These are phyloP conservation scores for Anguilla obscura DNA, from an alignment of 2,797 vertebrate genomes.

Conservation along the genomic window DNA sequence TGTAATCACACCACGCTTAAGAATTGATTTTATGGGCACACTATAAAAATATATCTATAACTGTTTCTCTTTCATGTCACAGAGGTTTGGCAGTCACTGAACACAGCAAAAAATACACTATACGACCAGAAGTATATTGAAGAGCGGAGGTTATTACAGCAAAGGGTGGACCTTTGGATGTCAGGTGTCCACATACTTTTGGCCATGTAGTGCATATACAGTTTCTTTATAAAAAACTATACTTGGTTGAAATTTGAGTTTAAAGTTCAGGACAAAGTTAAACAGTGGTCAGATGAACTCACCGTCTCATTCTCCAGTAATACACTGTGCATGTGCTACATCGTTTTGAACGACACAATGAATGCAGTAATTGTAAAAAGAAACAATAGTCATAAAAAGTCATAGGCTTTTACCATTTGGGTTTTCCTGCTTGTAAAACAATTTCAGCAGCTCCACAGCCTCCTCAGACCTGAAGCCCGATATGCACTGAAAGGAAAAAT, in stretches of 20 bases:
- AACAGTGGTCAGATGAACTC: background rate
- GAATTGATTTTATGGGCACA: background rate
- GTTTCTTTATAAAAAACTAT: background rate
- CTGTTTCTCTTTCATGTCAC: background rate
- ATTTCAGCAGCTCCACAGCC: slow-evolving; percentile 88
- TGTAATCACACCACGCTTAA: background rate
- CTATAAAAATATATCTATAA: background rate
- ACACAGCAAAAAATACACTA: background rate
- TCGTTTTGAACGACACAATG: background rate
- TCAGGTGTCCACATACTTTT: no score
- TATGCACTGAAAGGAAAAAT: slow-evolving; percentile 71
- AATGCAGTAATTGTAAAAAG: background rate
- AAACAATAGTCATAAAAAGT: background rate
- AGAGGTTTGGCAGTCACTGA: background rate
- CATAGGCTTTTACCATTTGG: slow-evolving; percentile 81
- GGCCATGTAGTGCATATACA: no score
- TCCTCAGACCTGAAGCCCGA: slow-evolving; percentile 87
- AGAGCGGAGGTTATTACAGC: no score
- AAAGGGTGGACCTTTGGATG: no score
- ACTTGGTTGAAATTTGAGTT: background rate
- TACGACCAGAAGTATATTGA: no score
- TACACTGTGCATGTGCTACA: background rate
- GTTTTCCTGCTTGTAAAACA: slow-evolving; percentile 96
- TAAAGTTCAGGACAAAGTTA: background rate
- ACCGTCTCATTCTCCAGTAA: background rate